These are phyloP conservation scores for Margaritifera margaritifera DNA, from an alignment of 2,888 invertebrate genomes.

Conservation along the genomic window DNA sequence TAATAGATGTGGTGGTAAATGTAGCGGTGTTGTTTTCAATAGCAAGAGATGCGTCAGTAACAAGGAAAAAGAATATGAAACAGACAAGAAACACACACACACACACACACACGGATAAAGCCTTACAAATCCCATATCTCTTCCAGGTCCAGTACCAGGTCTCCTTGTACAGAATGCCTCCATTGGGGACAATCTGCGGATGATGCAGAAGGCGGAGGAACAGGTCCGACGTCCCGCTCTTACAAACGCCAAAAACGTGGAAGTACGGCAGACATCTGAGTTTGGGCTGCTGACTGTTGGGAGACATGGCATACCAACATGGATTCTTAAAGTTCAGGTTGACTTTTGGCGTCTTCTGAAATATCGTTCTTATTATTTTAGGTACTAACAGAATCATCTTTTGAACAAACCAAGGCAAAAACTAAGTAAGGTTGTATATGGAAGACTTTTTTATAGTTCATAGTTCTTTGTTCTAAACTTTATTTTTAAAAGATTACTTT, in stretches of 20 bases:
- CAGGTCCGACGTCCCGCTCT: constrained; percentile 20
- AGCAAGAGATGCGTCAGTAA: too few species aligned
- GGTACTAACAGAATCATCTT: too few species aligned
- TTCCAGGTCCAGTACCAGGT: constrained; percentile 19
- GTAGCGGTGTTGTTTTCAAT: too few species aligned
- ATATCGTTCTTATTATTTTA: neutral
- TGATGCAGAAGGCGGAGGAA: constrained; percentile 13
- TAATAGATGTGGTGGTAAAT: too few species aligned
- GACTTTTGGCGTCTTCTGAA: constrained; percentile 2
- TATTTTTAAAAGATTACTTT: too few species aligned
- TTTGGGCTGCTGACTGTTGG: too few species aligned
- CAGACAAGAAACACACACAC: too few species aligned
- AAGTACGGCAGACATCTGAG: constrained; percentile 19
- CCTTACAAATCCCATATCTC: constrained; percentile 10
- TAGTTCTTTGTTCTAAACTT: too few species aligned
- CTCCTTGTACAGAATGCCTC: constrained; percentile 12
- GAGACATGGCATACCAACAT: constrained; percentile 10
- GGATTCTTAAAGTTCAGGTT: constrained; percentile 16
- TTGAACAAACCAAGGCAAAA: too few species aligned
- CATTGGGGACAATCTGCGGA: constrained; percentile 14
- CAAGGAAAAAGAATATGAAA: too few species aligned
- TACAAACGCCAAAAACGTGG: constrained; percentile 20
- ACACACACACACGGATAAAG: neutral
- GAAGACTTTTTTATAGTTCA: too few species aligned
- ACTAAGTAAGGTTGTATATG: too few species aligned